phyloP scores from a whole-genome alignment of 2,888 invertebrate genomes.

The Hermaeophaga mercurialis region DNA sequence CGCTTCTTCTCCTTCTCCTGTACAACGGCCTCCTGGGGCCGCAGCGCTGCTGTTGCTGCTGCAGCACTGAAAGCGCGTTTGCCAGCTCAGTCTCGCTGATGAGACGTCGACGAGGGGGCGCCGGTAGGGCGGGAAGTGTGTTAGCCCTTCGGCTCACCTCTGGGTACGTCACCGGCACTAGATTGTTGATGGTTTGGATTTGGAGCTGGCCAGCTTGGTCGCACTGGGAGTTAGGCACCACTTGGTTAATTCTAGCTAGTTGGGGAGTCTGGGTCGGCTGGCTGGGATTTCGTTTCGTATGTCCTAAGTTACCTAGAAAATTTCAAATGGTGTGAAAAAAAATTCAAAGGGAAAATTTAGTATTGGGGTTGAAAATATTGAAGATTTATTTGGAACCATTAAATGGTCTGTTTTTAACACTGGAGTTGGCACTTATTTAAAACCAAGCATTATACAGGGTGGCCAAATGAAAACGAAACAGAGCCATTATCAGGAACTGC shows the following conservation, averaged over 20 bases:
- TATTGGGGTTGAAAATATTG: too few species aligned
- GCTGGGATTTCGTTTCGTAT: slow-evolving; percentile 40
- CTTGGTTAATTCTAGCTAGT: slow-evolving; percentile 53
- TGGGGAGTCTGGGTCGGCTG: slow-evolving; percentile 39
- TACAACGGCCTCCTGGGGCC: slow-evolving; percentile 39
- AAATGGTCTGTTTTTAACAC: too few species aligned
- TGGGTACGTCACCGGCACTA: slow-evolving; percentile 59
- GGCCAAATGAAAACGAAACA: too few species aligned
- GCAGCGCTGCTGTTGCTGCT: slow-evolving; percentile 50
- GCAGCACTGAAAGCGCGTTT: slow-evolving; percentile 52
- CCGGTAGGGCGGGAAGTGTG: slow-evolving; percentile 49
- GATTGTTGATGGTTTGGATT: slow-evolving; percentile 63
- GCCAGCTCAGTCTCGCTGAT: slow-evolving; percentile 58
- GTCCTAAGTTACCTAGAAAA: slow-evolving; percentile 47
- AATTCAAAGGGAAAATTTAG: too few species aligned
- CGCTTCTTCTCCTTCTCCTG: slow-evolving; percentile 47
- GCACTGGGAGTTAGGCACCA: slow-evolving; percentile 49
- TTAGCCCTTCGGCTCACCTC: slow-evolving; percentile 44
- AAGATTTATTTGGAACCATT: too few species aligned
- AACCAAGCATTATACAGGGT: too few species aligned
- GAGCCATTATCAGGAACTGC: too few species aligned
- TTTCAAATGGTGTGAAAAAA: too few species aligned
- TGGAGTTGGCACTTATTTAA: too few species aligned
- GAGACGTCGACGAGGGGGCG: slow-evolving; percentile 58
- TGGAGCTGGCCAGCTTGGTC: slow-evolving; percentile 52